Evolutionary conservation across 2,888 invertebrate species (phyloP).

Genomic region (Agapostemon virescens): DNA sequence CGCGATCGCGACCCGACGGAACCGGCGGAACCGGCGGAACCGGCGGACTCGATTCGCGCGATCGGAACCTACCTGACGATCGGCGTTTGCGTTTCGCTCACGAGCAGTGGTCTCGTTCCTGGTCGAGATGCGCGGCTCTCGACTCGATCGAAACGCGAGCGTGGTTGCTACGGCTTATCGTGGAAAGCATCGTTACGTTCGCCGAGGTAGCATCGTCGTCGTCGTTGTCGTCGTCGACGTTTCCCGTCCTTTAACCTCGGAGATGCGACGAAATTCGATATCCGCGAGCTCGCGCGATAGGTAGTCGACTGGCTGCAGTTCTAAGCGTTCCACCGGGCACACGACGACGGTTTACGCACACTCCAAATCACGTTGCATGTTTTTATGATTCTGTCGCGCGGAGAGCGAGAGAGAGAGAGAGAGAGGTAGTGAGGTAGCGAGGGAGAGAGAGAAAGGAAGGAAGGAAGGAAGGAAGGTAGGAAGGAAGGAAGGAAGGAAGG

Average conservation of each 20-base stretch:
- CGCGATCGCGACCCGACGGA: not conserved
- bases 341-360: conserved; percentile 9
- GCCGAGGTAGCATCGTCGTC: not conserved
- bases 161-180: conserved; percentile 6
- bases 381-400: conserved; percentile 5
- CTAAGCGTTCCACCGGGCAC: not conserved
- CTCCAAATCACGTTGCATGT: not conserved
- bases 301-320: not conserved
- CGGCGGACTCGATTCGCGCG: not conserved
- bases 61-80: conserved; percentile 43
- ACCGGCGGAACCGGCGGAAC: not conserved
- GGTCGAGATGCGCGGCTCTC: not conserved
- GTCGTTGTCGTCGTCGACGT: too few relatives aligned
- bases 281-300: not conserved
- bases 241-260: conserved; percentile 7
- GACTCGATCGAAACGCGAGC: not conserved
- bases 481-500: not conserved
- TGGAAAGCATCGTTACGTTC: not conserved
- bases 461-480: not conserved
- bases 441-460: not conserved
- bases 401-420: not conserved
- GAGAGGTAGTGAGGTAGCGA: not conserved
- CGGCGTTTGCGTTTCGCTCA: conserved; percentile 43
- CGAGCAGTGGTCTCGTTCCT: conserved; percentile 25
- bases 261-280: conserved; percentile 7